These are phyloP conservation scores for Myiozetetes cayanensis DNA, from an alignment of 2,113 vertebrate species.

Conservation along the genomic window DNA sequence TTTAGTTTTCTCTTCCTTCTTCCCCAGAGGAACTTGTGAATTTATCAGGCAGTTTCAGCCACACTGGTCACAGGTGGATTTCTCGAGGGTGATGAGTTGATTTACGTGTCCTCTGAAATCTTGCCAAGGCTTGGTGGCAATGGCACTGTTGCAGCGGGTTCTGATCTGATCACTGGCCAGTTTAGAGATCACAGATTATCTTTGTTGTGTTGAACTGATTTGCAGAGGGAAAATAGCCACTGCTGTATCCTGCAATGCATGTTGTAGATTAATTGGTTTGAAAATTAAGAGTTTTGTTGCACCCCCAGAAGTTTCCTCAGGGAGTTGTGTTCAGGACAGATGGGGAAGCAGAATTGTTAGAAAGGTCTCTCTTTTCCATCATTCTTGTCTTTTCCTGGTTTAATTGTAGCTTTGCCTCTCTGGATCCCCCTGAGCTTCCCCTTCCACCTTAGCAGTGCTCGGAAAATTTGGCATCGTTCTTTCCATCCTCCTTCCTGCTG, in stretches of 20 bases:
- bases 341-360: background rate
- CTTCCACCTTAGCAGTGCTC: background rate
- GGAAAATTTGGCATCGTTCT: background rate
- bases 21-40: background rate
- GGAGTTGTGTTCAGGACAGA: accelerated
- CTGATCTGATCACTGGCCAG: background rate
- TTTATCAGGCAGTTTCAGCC: background rate
- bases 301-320: background rate
- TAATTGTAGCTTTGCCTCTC: background rate
- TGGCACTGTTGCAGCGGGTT: background rate
- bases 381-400: background rate
- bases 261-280: background rate
- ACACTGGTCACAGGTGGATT: background rate
- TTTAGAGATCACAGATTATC: background rate
- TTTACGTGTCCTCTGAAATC: accelerated
- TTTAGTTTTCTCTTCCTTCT: background rate
- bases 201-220: background rate
- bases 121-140: background rate
- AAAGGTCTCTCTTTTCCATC: background rate
- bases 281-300: background rate
- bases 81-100: background rate
- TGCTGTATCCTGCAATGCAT: background rate
- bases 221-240: background rate
- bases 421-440: background rate
- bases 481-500: background rate